These are phyloP conservation scores for Parus major DNA, from an alignment of 2,113 vertebrate species.

Conservation along the genomic window DNA sequence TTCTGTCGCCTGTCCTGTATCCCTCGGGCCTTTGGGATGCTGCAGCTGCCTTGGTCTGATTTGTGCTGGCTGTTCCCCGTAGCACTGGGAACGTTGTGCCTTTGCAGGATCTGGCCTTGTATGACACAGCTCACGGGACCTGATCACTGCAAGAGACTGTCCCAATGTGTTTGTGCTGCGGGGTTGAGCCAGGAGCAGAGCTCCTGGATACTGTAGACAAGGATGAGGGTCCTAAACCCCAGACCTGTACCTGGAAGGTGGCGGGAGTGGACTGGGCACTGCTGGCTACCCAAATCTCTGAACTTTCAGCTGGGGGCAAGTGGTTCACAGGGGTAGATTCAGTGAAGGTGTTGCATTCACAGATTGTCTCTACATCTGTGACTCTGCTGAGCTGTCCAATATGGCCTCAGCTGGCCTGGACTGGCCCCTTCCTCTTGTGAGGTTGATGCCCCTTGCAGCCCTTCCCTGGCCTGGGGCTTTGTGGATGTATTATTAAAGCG, in stretches of 20 bases:
- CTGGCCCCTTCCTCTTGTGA: background rate
- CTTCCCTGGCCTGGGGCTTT: background rate
- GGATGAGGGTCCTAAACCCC: background rate
- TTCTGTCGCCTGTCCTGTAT: background rate
- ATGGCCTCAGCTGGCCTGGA: background rate
- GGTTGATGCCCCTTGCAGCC: background rate
- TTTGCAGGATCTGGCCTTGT: background rate
- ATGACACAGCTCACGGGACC: background rate
- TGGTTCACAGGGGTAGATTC: background rate
- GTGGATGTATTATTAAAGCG: background rate
- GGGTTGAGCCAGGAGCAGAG: background rate
- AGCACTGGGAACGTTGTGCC: fast-evolving
- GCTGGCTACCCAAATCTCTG: background rate
- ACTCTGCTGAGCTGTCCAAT: background rate
- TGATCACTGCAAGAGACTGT: background rate
- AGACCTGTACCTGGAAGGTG: background rate
- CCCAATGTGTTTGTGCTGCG: background rate
- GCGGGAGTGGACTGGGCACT: background rate
- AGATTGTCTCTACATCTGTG: background rate
- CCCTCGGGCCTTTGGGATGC: background rate
- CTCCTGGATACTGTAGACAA: background rate
- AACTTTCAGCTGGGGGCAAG: background rate
- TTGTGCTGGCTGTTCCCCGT: background rate
- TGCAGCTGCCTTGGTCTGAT: background rate
- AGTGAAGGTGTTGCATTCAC: background rate